These are phyloP conservation scores for Spheniscus mendiculus DNA, from an alignment of 2,113 vertebrate genomes.

Conservation along the genomic window DNA sequence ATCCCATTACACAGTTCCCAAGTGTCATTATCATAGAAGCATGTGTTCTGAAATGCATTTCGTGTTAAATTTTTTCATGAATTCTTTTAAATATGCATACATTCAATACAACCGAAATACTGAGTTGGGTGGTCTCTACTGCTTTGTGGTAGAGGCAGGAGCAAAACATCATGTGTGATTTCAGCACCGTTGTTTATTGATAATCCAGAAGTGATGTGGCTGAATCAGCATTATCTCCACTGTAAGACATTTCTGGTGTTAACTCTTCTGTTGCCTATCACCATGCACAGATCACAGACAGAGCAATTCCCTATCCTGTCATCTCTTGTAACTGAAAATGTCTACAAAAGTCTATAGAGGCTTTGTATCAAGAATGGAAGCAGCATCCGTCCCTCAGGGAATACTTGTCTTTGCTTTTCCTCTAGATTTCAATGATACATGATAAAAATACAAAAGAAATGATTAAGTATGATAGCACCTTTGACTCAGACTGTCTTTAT, in stretches of 20 bases:
- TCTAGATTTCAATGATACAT: not conserved
- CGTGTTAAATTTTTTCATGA: not conserved
- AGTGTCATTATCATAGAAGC: not conserved
- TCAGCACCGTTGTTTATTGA: not conserved
- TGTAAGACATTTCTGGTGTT: not conserved
- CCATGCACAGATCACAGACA: not conserved
- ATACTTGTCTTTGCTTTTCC: not conserved
- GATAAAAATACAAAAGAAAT: conserved; percentile 27
- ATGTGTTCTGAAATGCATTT: not conserved
- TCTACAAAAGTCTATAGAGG: not conserved
- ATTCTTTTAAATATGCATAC: not conserved
- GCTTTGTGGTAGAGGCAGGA: not conserved
- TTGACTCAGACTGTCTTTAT: not conserved
- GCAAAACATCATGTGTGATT: not conserved
- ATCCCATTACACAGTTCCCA: not conserved
- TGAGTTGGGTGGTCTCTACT: not conserved
- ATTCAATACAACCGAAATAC: not conserved
- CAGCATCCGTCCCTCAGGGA: not conserved
- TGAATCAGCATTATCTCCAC: not conserved
- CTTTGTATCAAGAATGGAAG: not conserved
- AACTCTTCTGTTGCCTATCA: not conserved
- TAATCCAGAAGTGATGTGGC: not conserved
- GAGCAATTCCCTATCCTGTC: not conserved
- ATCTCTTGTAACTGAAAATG: not conserved
- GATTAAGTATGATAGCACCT: not conserved